Base-by-base conservation (phyloP, 92 coral and sea anemone genomes). In the Epizoanthus stellaris region DNA sequence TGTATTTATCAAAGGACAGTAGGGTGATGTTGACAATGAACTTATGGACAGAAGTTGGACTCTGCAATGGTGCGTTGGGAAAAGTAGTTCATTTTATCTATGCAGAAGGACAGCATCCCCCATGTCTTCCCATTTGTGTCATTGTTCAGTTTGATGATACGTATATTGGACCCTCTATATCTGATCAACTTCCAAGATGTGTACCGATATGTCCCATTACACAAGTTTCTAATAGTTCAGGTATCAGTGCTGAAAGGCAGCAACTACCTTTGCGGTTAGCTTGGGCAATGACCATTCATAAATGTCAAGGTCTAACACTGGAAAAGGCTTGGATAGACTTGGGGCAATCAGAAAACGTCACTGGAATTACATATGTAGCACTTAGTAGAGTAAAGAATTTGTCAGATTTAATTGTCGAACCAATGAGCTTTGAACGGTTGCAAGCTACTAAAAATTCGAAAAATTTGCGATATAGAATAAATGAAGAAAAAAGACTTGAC, bases 261-360 rank as follows among this genome's bases (percentile, higher is more conserved):
- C 89, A 89, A 85, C 67, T 80, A 72, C 87, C 85, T 62, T 70
- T 89, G 76, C 45, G 87, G 75, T 72, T 85, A 80, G 84, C 89
- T 64, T 85, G 92, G 92, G 89, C 85, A 70, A 87, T 80, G 86
- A 85, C 87, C 72, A 89, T 89, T 59, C 85, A 82, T 54, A 88
- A 88, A 88, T 82, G 87, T 38, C 87, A 88, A 82, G 91, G 87
- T 83, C 75, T 75, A 20, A 84, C 86, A 72, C 74, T 89, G 65
- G 88, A 80, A 43, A 84, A 84, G n/a, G 87, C 82, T 67, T 85
- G 86, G 87, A 85, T 88, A 76, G 88, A 84, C 60, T 56, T 76
- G 30, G 91, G 91, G 62, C 72, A 81, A 88, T 73, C 86, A 65
- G 92, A 85, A 80, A 63, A 8, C 20, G 76, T 80, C 19, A 45